Percentiles rank a stretch among this genome's conserved stretches.
Conservation (phyloP, 2,888 invertebrate species). For the Alviniconcha strummeri region DNA sequence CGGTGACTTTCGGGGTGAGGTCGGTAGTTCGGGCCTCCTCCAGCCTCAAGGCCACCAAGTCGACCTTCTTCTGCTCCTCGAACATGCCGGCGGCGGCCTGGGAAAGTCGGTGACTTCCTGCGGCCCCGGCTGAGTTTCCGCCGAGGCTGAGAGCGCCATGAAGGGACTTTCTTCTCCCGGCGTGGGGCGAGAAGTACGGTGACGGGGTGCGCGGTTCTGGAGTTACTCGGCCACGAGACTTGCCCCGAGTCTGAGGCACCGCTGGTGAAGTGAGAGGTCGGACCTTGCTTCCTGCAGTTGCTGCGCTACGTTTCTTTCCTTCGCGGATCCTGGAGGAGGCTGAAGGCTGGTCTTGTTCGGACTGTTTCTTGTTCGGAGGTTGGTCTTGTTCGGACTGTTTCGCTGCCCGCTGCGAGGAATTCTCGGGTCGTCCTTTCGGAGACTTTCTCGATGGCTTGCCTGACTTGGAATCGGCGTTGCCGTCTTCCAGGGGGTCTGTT, state of each 20-base stretch:
- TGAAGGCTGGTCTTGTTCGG: too few species aligned
- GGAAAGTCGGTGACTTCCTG: conserved; percentile 39
- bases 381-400: too few species aligned
- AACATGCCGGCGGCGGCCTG: conserved; percentile 48
- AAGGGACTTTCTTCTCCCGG: background rate
- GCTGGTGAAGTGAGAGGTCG: conserved; percentile 19
- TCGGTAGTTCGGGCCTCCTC: conserved; percentile 45
- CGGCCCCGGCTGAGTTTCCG: background rate
- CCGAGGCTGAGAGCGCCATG: background rate
- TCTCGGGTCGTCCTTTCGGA: too few species aligned
- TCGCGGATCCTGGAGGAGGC: background rate
- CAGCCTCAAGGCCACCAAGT: conserved; percentile 45
- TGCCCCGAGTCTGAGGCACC: background rate
- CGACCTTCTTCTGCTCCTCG: conserved; percentile 50
- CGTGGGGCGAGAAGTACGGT: background rate
- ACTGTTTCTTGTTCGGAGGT: too few species aligned
- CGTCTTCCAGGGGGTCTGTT: conserved; percentile 4
- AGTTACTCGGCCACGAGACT: background rate
- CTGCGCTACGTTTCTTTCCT: background rate
- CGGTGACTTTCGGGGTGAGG: conserved; percentile 44
- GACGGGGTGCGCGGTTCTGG: too few species aligned
- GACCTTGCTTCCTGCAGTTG: too few species aligned
- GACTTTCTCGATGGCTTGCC: too few species aligned
- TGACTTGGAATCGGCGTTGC: background rate
- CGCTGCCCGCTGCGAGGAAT: too few species aligned